These are phyloP conservation scores for Ammospiza nelsoni DNA, from an alignment of 2,113 vertebrate genomes.

Conservation along the genomic window DNA sequence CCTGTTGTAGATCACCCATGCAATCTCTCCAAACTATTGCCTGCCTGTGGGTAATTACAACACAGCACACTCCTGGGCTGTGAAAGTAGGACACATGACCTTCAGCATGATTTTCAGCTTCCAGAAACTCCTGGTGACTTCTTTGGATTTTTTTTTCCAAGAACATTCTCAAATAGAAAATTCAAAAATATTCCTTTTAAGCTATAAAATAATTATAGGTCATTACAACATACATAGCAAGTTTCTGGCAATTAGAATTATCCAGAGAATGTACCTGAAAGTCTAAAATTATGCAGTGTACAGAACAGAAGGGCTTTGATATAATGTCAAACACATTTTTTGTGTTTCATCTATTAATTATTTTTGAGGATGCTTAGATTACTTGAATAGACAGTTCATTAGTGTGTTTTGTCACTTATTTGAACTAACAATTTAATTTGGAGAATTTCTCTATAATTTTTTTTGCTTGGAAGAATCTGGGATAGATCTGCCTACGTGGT, in stretches of 20 bases:
- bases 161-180: not conserved
- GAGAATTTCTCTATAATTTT: not conserved
- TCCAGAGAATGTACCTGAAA: not conserved
- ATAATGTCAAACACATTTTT: not conserved
- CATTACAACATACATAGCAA: not conserved
- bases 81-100: not conserved
- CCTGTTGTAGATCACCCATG: not conserved
- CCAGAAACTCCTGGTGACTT: not conserved
- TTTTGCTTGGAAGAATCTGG: not conserved
- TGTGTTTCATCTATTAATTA: slow-evolving; percentile 22
- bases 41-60: not conserved
- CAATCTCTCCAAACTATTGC: not conserved
- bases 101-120: not conserved
- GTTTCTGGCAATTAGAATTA: not conserved
- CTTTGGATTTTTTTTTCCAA: not conserved
- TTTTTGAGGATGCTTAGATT: slow-evolving; percentile 15
- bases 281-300: not conserved
- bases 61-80: not conserved
- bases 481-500: not conserved
- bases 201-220: not conserved
- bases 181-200: not conserved
- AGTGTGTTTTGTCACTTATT: not conserved
- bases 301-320: not conserved
- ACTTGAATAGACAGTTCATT: slow-evolving; percentile 51
- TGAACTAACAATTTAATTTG: not conserved